phyloP scores from a whole-genome alignment of 1,140 invertebrate species.

The Helicoverpa armigera region DNA sequence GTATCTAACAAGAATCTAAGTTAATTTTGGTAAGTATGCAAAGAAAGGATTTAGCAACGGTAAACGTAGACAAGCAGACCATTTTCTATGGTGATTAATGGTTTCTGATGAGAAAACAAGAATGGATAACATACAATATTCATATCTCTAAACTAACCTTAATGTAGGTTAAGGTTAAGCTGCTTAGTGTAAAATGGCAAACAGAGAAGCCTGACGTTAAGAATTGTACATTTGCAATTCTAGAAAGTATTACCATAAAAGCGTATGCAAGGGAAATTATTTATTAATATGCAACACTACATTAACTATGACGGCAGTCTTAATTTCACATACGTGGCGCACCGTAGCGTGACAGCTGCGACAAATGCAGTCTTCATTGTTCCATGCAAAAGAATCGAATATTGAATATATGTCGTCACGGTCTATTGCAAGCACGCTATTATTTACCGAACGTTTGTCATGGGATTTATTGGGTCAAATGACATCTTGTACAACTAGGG shows the following conservation, averaged over 20 bases:
- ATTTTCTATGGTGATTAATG: no score
- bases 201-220: no score
- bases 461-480: conserved; percentile 54
- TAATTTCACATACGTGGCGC: conserved; percentile 42
- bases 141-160: no score
- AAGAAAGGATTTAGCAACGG: no score
- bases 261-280: neutral
- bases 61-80: no score
- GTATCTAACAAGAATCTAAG: neutral
- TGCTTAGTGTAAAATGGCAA: no score
- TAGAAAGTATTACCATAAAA: conserved; percentile 4
- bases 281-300: conserved; percentile 31
- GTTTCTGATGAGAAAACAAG: no score
- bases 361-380: conserved; percentile 55
- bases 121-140: no score
- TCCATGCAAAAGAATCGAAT: conserved; percentile 58
- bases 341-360: conserved; percentile 54
- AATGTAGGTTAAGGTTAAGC: no score
- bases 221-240: no score
- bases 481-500: conserved; percentile 43
- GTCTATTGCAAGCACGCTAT: conserved; percentile 56
- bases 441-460: conserved; percentile 60
- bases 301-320: conserved; percentile 10
- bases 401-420: conserved; percentile 65
- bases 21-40: no score